Evolutionary conservation across 2,888 invertebrate genomes (phyloP), one percentile per base, ranked within the genome.

Genomic region (Phania funesta): DNA sequence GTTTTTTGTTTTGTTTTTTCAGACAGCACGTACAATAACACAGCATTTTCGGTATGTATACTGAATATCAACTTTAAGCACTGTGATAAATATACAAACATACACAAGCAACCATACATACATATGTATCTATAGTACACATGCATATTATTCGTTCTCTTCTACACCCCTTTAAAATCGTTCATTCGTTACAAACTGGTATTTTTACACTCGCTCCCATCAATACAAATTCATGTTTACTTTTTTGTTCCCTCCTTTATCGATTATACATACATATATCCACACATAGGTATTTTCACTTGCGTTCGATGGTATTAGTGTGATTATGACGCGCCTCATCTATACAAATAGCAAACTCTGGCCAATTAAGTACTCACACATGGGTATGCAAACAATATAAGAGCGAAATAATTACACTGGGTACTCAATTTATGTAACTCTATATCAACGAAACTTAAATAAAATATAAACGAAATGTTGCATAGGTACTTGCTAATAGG

Each of bases 281-380:
- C 9, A 7, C 32, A 7, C 7, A 56, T 73, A 48, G 6, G 35
- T 71, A 71, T 62, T 83, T 73, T 65, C n/a, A 58, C 68, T 62
- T 80, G 64, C 76, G 75, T 67, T 71, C 75, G 67, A 58, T 60
- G 73, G 81, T 80, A 41, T 82, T 83, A 58, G 83, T 84, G 80
- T 54, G 79, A 80, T 78, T 83, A 79, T 85, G 85, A 85, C 85
- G 85, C 80, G 83, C 70, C 81, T 79, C 62, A 52, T 76, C 62
- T 83, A 71, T 67, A 78, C 50, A 80, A 62, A 67, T 41, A n/a
- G n/a, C n/a, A n/a, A n/a, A n/a, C n/a, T n/a, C n/a, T 50, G 16
- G 44, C 24, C 32, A 68, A 68, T 60, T 64, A 38, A 65, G 58
- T 54, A 71, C 52, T 20, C 54, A 73, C 41, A 20, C 48, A 11